Base-by-base conservation (phyloP, 2,888 invertebrate genomes). In the Noctua pronuba region DNA sequence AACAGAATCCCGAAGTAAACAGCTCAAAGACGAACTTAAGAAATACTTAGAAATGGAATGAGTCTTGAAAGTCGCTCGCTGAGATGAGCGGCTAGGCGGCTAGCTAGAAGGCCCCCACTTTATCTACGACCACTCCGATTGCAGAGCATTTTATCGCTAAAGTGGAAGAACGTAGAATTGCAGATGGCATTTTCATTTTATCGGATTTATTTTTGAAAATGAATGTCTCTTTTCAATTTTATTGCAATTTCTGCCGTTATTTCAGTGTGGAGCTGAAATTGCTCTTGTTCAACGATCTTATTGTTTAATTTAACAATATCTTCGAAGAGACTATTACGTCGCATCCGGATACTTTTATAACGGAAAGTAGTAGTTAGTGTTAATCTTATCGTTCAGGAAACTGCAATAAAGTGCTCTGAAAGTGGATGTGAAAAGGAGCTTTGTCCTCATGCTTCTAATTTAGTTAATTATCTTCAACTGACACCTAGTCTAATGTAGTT, bases 1-100 rank as follows among this genome's bases (percentile, higher is more conserved):
- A 44, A 35, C 28, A 82, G 11, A 44, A 62, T 49, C n/a, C 16
- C 52, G 10, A 52, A 55, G 41, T 72, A 67, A 74, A 85, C 71
- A 74, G 44, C 6, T 69, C 44, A 35, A 65, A 72, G 58, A 44
- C 24, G 24, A 89, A 86, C 87, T 90, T 88, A 87, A 92, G 62
- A 92, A 94, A 81, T 70, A 71, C 67, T 67, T 92, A 91, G 90
- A 92, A 94, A 92, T 89, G 89, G 88, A 92, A 93, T 91, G 89
- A 89, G 92, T 92, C 89, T 90, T 91, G 76, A 90, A 93, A 92
- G 92, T 88, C 73, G 55, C 21, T 88, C 75, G 80, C 84, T 85
- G 88, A 86, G 88, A 84, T 86, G 88, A 82, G 84, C 80, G 76
- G 82, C 64, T 77, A 35, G 8, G 64, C 64, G 49, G 68, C 68